Evolutionary conservation across 1,140 invertebrate species (phyloP), one percentile per base, ranked within the genome.

Genomic region (Leucophenga varia): DNA sequence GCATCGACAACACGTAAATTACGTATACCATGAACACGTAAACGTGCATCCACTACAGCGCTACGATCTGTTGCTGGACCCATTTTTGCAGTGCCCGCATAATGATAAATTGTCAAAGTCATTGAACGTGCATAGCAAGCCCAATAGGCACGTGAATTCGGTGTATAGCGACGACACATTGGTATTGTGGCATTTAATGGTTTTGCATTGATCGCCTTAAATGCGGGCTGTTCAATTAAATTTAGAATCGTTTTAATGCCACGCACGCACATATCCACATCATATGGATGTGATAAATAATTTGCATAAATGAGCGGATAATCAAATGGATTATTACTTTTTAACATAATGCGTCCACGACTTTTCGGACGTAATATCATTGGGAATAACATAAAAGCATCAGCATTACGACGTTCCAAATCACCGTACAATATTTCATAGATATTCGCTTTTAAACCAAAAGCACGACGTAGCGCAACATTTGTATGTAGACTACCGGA

Each of bases 81-180:
- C 91, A 95, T 95, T 75, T 90, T 92, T 63, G 88, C 90, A 0
- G 90, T 92, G 0, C 90, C 88, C 9, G 82, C 80, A n/a, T 85
- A 84, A 71, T 93, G 90, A 59, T 86, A 90, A 34, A 90, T 84
- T 1, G 84, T 87, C n/a, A 83, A 77, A 1, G 87, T 86, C n/a
- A 87, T 81, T 37, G 82, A 77, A 17, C 80, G 78, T 1, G 81
- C 75, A 38, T 84, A 76, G 69, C 90, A 93, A n/a, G 81, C 81
- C 77, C 87, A 90, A 61, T 91, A 93, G 1, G 72, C 77, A 35
- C 84, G 81, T 2, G 82, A 83, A 13, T 80, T 81, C 53, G 81
- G 82, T 0, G 69, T 61, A n/a, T 80, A 79, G 6, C 82, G 77
- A 21, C 77, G 61, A 64, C 89, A 91, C 0, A 79, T 81, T 1